Percentiles rank a stretch among this genome's conserved stretches.
Conservation (phyloP, 2,797 vertebrate genomes). For the Percopsis omiscomaycus region DNA sequence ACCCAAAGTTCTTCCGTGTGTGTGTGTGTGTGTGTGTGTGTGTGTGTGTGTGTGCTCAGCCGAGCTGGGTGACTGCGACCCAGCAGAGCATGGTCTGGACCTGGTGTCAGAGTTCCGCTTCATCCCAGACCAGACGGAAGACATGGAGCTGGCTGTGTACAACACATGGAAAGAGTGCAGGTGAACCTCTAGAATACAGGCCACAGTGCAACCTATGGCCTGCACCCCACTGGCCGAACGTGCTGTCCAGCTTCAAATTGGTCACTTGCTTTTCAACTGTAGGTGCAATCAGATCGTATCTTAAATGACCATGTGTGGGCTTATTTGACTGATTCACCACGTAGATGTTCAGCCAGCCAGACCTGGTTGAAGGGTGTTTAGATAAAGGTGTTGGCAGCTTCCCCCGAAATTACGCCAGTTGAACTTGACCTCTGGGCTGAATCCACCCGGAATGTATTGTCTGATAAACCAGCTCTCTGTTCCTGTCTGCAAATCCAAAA, state of each 20-base stretch:
- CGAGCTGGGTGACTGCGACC: slow-evolving; percentile 94
- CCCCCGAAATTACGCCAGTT: background rate
- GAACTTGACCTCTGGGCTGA: background rate
- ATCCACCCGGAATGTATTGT: slow-evolving; percentile 1
- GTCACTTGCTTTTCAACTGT: too few species aligned
- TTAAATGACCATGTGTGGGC: background rate
- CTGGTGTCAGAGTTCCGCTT: slow-evolving; percentile 97
- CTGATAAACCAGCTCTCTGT: background rate
- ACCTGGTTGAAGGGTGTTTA: background rate
- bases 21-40: slow-evolving; percentile 2
- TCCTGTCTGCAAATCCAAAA: background rate
- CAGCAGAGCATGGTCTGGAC: slow-evolving; percentile 86
- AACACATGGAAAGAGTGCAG: slow-evolving; percentile 96
- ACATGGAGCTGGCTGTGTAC: slow-evolving; percentile 89
- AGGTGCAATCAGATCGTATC: too few species aligned
- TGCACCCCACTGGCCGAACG: background rate
- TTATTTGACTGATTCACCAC: background rate
- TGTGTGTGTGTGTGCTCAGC: slow-evolving; percentile 72
- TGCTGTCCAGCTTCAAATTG: too few species aligned
- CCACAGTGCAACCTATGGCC: background rate
- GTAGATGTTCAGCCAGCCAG: background rate
- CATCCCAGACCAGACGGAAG: slow-evolving; percentile 89
- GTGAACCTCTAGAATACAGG: slow-evolving; percentile 59
- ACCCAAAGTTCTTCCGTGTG: background rate
- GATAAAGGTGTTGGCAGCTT: background rate